phyloP scores from a whole-genome alignment of 1,140 invertebrate species.

The Thereuonema tuberculata region DNA sequence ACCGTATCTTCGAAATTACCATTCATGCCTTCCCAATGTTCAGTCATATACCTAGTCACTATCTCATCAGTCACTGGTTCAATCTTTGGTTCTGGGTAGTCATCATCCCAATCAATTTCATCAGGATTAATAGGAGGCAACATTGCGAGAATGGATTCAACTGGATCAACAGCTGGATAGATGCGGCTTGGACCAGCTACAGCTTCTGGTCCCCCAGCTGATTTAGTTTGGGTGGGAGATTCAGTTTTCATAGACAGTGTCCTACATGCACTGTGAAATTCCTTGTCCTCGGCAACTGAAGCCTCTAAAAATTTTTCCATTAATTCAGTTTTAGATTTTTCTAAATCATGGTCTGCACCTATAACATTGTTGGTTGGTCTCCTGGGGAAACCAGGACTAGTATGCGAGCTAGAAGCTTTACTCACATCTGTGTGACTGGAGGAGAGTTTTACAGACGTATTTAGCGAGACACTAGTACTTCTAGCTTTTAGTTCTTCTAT shows the following conservation, averaged over 20 bases:
- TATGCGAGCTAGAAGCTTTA: conserved; percentile 9
- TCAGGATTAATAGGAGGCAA: conserved; percentile 46
- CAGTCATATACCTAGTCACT: conserved; percentile 32
- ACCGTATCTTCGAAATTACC: conserved; percentile 43
- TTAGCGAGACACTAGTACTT: conserved; percentile 34
- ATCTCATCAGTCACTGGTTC: conserved; percentile 27
- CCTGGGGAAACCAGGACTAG: conserved; percentile 5
- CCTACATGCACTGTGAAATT: conserved; percentile 1
- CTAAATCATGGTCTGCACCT: conserved; percentile 19
- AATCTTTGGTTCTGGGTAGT: conserved; percentile 27
- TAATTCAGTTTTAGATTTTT: conserved; percentile 40
- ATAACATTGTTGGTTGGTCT: not conserved
- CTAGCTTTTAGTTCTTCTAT: conserved; percentile 58
- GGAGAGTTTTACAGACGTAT: conserved; percentile 19
- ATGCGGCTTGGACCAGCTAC: too few species aligned
- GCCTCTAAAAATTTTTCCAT: conserved; percentile 40
- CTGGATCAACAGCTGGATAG: too few species aligned
- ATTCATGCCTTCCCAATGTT: conserved; percentile 42
- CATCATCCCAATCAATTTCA: conserved; percentile 38
- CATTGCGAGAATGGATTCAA: conserved; percentile 42
- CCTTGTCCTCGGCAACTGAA: conserved; percentile 25
- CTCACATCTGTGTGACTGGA: not conserved
- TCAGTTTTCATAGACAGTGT: conserved; percentile 22
- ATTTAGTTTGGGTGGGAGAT: not conserved
- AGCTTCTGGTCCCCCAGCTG: conserved; percentile 25